Percentiles rank a stretch among this genome's conserved stretches.
Evolutionary conservation across 2,113 vertebrate species (phyloP).

Genomic region (Vicugna pacos): DNA sequence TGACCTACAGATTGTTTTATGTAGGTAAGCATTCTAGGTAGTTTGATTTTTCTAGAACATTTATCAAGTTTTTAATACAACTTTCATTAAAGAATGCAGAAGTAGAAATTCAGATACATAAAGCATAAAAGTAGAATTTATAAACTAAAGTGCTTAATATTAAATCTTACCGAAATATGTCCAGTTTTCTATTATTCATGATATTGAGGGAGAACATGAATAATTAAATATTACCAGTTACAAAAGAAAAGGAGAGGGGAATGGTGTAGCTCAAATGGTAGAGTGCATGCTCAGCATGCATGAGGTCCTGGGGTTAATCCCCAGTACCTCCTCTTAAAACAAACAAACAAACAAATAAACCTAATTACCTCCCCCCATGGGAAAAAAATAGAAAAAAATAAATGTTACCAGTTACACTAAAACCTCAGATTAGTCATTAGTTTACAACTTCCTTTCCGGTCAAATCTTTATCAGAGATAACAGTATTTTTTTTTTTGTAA

Average conservation of each 20-base stretch:
- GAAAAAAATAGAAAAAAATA: too few relatives aligned
- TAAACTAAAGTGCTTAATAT: conserved; percentile 54
- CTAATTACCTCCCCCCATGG: too few relatives aligned
- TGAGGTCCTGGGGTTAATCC: too few relatives aligned
- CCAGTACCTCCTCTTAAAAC: too few relatives aligned
- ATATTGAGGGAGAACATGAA: conserved; percentile 37
- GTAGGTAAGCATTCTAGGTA: conserved; percentile 61
- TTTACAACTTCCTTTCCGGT: conserved; percentile 30
- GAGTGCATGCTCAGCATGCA: too few relatives aligned
- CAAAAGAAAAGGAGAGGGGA: background rate
- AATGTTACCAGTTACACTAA: conserved; percentile 17
- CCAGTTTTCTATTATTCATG: conserved; percentile 56
- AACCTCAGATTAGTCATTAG: conserved; percentile 32
- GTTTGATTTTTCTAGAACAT: conserved; percentile 61
- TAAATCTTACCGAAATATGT: conserved; percentile 44
- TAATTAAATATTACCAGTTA: conserved; percentile 58
- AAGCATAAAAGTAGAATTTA: conserved; percentile 41
- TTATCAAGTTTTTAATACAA: conserved; percentile 33
- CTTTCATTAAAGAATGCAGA: conserved; percentile 43
- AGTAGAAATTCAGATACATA: conserved; percentile 53
- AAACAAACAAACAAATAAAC: too few relatives aligned
- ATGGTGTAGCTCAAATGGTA: too few relatives aligned
- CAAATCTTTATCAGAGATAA: conserved; percentile 40
- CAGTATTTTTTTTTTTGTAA: background rate
- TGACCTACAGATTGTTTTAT: conserved; percentile 45